These are phyloP conservation scores for Acestrorhynchus altus DNA, from an alignment of 2,797 vertebrate genomes.

Conservation along the genomic window DNA sequence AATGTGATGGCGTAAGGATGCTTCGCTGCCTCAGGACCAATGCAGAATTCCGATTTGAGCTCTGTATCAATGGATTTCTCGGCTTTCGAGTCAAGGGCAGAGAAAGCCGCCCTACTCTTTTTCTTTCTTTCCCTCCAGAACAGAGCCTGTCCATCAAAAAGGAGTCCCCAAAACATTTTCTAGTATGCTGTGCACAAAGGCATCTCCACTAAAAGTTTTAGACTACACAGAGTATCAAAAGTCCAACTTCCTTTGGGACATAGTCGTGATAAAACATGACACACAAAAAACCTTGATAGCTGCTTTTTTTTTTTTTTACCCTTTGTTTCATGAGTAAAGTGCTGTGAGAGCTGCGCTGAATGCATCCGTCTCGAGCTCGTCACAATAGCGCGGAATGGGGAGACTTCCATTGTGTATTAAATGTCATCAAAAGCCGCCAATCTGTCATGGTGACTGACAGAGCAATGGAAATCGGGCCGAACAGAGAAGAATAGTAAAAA, in stretches of 20 bases:
- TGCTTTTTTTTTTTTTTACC: not conserved
- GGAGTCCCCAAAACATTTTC: not conserved
- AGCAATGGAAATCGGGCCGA: conserved; percentile 10
- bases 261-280: not conserved
- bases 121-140: not conserved
- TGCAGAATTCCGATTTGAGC: too few species aligned
- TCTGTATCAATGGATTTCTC: too few species aligned
- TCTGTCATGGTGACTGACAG: conserved; percentile 17
- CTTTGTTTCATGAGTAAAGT: conserved; percentile 3
- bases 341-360: conserved; percentile 7
- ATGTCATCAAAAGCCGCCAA: conserved; percentile 39
- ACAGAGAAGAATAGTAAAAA: conserved; percentile 28
- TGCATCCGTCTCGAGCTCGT: not conserved
- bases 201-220: not conserved
- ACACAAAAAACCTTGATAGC: not conserved
- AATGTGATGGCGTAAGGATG: too few species aligned
- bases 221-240: not conserved
- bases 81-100: not conserved
- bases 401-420: conserved; percentile 35
- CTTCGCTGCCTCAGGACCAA: too few species aligned
- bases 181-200: not conserved
- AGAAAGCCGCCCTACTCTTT: not conserved
- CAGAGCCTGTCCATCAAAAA: not conserved
- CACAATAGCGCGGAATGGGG: not conserved
- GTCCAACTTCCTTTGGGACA: not conserved